These are phyloP conservation scores for Tenrec ecaudatus DNA, from an alignment of 2,113 vertebrate species.

Conservation along the genomic window DNA sequence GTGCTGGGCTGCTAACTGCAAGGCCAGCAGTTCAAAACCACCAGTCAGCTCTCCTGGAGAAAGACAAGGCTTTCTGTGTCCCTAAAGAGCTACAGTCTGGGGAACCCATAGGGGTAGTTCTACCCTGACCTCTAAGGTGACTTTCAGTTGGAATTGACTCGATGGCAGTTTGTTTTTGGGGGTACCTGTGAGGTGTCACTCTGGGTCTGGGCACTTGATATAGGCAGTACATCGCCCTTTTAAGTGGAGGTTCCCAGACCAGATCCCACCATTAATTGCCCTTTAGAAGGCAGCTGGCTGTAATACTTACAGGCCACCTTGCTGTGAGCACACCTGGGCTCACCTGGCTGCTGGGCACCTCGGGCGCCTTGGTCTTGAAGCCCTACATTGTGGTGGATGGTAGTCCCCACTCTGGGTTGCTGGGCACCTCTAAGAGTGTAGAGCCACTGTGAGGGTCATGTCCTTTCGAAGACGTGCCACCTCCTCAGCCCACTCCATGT, in stretches of 20 bases:
- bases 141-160: too few species aligned
- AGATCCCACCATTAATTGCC: fast-evolving
- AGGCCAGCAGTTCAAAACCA: too few species aligned
- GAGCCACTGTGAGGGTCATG: fast-evolving
- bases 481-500: fast-evolving
- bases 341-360: fast-evolving
- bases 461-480: background rate
- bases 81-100: too few species aligned
- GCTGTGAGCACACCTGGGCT: background rate
- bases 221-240: too few species aligned
- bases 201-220: too few species aligned
- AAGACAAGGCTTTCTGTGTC: too few species aligned
- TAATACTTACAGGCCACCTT: background rate
- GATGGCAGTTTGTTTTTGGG: too few species aligned
- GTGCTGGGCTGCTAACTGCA: too few species aligned
- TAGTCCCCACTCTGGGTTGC: background rate
- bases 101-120: too few species aligned
- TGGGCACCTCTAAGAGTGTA: background rate
- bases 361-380: background rate
- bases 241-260: background rate
- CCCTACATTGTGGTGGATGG: background rate
- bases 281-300: background rate
- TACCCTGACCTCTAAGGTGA: too few species aligned
- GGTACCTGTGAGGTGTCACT: too few species aligned
- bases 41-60: too few species aligned